A percentile compares a stretch with the other conserved stretches of the same genome.
Evolutionary conservation across 2,797 vertebrate species (phyloP).

Genomic region (Balearica regulorum): DNA sequence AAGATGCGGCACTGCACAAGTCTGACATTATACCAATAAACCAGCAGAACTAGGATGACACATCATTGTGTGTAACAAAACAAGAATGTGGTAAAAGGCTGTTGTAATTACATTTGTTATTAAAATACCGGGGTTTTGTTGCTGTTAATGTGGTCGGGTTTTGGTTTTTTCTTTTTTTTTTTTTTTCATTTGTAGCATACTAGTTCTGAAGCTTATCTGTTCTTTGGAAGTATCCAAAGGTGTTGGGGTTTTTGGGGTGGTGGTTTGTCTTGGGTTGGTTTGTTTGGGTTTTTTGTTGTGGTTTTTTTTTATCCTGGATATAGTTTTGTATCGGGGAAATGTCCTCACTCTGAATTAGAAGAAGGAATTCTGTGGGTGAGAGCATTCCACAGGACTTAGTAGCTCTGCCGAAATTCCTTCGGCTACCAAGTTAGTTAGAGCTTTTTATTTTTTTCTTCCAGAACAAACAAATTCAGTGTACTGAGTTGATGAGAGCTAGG

Average conservation of each 20-base stretch:
- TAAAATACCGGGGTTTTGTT: neutral
- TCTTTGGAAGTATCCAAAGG: neutral
- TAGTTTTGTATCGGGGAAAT: neutral
- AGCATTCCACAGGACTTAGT: neutral
- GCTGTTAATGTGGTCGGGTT: neutral
- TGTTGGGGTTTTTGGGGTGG: neutral
- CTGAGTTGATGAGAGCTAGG: neutral
- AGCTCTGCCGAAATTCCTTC: neutral
- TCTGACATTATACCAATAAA: neutral
- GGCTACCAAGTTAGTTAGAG: neutral
- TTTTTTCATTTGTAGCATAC: neutral
- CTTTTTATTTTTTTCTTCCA: neutral
- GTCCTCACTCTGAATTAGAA: neutral
- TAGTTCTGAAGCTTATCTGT: neutral
- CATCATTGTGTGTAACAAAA: rapidly evolving
- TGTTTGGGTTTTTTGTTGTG: neutral
- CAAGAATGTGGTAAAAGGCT: neutral
- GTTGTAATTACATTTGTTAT: neutral
- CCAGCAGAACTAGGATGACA: neutral
- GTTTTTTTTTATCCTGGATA: neutral
- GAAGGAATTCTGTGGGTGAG: neutral
- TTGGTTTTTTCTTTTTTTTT: neutral
- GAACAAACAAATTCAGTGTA: neutral
- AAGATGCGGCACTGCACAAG: neutral
- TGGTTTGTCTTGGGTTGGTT: neutral